Base-by-base conservation (phyloP, 2,113 vertebrate species). In the Xenopus borealis region DNA sequence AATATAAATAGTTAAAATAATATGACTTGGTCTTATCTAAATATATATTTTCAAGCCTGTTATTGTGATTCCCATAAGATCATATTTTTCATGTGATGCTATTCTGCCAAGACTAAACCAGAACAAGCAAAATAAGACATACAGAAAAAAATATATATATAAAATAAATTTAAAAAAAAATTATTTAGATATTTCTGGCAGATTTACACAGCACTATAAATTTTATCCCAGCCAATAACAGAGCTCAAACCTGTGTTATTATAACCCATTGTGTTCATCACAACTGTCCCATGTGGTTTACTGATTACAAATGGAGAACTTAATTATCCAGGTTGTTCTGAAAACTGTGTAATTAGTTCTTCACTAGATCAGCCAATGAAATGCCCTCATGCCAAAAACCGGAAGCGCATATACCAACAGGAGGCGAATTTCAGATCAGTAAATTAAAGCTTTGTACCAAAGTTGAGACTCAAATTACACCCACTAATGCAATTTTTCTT, bases 381-480 rank as follows among this genome's bases (percentile, higher is more conserved):
- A 73, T 5, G 12, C 72, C 44, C 61, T 62, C 57, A 57, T 44
- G 46, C 30, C 62, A 52, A 53, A 64, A 47, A 53, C 27, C 58
- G 61, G 18, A 40, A 66, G 52, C n/a, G 30, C 62, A 58, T 66
- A 57, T 63, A 73, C n/a, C 72, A 73, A 62, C 72, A 73, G 72
- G 72, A 63, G 40, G 57, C 65, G 50, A 57, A 63, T 53, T 73
- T 66, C 30, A 73, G 50, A 73, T 73, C 62, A 66, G 72, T 73
- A 63, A 66, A 73, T 73, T 73, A 73, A 50, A 73, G 10, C 62
- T 62, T 65, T 27, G 66, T 66, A 58, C 55, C 72, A 72, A 65
- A 72, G 71, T 72, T 64, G 47, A 30, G 64, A 58, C 62, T 73
- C 30, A 73, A 73, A 73, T 73, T 73, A 73, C 62, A 66, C 12